A percentile compares a stretch with the other conserved stretches of the same genome.
Conservation (phyloP, 2,113 vertebrate genomes). For the Probosciger aterrimus region DNA sequence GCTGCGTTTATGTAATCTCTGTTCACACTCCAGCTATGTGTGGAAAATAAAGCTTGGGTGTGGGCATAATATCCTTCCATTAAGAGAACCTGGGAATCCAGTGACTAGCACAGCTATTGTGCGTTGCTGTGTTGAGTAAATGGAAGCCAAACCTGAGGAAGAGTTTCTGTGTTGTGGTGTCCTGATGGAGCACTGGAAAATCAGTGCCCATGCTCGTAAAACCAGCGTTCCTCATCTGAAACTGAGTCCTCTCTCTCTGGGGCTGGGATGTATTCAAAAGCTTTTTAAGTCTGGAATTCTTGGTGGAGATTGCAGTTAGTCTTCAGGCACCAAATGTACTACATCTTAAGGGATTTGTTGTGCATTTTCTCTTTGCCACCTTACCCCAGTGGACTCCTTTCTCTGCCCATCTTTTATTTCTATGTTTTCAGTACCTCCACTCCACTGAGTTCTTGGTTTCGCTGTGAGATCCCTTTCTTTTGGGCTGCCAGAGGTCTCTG, state of each 20-base stretch:
- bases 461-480: background rate
- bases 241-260: background rate
- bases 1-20: slow-evolving; percentile 26
- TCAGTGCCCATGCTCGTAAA: background rate
- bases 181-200: background rate
- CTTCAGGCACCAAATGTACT: background rate
- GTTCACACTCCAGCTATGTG: background rate
- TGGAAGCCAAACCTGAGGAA: background rate
- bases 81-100: slow-evolving; percentile 2
- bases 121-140: background rate
- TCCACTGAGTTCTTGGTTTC: background rate
- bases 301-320: background rate
- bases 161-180: background rate
- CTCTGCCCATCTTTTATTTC: background rate
- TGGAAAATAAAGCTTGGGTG: slow-evolving; percentile 46
- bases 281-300: background rate
- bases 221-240: background rate
- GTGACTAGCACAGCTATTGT: background rate
- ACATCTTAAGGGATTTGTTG: background rate
- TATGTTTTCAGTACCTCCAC: background rate
- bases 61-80: slow-evolving; percentile 19
- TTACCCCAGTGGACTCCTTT: background rate
- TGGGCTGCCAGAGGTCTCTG: background rate
- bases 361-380: background rate
- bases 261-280: background rate